Base-by-base conservation (phyloP, 1,140 invertebrate species). In the Trachymyrmex septentrionalis region DNA sequence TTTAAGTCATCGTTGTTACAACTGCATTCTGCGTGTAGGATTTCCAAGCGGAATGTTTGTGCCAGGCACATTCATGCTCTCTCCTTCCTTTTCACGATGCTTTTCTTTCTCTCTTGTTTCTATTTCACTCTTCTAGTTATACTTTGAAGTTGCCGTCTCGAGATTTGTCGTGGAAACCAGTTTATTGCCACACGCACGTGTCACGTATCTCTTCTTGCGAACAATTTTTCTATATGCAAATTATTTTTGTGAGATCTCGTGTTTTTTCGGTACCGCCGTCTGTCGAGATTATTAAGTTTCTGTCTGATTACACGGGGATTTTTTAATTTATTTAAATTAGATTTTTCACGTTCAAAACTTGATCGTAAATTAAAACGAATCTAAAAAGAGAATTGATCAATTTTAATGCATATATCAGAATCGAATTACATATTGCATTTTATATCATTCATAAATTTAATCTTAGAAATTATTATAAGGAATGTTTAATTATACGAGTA, bases 1-100 rank as follows among this genome's bases (percentile, higher is more conserved):
- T 73, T 30, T 48, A 50, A 66, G 27, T 77, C 61, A 63, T 85
- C 48, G 61, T 85, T 27, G 76, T 76, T 66, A 67, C 86, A 87
- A 84, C 72, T 90, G 76, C 77, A 84, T 85, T 89, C 34, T 48
- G 73, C 61, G 48, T 53, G 64, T 67, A 77, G 77, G 69, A 73
- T 85, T 78, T 64, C 67, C 27, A 48, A 76, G 80, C 63, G 48
- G 66, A 85, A 82, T 78, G 87, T 86, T 88, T 61, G n/a, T 67
- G 63, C 44, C 50, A 85, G 77, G 44, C 63, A 80, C 63, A 63
- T 80, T 80, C 77, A 14, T 12, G 55, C 87, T 86, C 76, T 61
- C n/a, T 66, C 48, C 27, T 59, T 57, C 50, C 24, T 73, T 77
- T 77, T 19, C 30, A 19, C 55, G 34, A 30, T 16, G 9, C 63